Evolutionary conservation across 1,140 invertebrate genomes (phyloP).

Genomic region (Galleria mellonella): DNA sequence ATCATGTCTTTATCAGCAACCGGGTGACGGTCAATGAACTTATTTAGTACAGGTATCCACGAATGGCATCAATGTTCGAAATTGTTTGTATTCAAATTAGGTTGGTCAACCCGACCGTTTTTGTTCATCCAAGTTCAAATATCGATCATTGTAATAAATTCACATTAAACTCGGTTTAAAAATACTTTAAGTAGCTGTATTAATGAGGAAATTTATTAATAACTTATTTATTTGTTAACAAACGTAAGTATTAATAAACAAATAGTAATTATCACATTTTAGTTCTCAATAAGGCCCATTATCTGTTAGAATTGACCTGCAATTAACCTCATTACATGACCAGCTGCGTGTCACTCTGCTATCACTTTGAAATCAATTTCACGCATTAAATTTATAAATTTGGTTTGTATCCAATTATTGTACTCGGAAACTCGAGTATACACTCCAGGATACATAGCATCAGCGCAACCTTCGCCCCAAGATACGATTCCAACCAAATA

Average conservation of each 20-base stretch:
- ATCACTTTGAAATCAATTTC: no score
- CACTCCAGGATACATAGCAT: conserved; percentile 82
- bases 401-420: conserved; percentile 38
- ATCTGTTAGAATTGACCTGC: no score
- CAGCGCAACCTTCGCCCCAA: conserved; percentile 83
- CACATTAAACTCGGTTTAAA: no score
- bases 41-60: conserved; percentile 20
- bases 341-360: no score
- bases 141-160: conserved; percentile 7
- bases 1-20: no score
- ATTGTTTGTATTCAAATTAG: conserved; percentile 43
- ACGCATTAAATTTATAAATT: not conserved
- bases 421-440: conserved; percentile 82
- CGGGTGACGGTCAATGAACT: conserved; percentile 24
- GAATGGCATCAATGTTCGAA: conserved; percentile 26
- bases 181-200: no score
- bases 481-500: conserved; percentile 79
- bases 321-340: no score
- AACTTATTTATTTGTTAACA: no score
- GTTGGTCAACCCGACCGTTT: conserved; percentile 15
- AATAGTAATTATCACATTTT: no score
- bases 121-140: conserved; percentile 15
- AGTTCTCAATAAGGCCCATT: no score
- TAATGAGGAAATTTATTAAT: not conserved
- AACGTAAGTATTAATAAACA: not conserved